phyloP scores from a whole-genome alignment of 1,140 invertebrate species.

The Drosophila orosa region DNA sequence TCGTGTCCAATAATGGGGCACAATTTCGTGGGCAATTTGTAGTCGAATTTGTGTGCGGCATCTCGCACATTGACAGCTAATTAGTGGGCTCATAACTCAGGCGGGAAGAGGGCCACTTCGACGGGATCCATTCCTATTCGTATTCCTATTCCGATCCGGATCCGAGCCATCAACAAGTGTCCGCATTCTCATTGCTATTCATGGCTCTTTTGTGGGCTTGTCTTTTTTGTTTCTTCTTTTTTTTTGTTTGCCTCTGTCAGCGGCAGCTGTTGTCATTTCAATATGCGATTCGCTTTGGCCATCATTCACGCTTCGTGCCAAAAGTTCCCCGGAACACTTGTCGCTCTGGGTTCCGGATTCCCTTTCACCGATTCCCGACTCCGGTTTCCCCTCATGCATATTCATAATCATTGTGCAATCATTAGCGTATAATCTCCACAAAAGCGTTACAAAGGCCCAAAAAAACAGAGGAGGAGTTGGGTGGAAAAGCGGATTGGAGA shows the following conservation, averaged over 20 bases:
- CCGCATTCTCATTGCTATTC: conserved; percentile 70
- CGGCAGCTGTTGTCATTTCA: conserved; percentile 76
- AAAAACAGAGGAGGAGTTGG: conserved; percentile 20
- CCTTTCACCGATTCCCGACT: neutral
- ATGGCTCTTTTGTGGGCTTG: conserved; percentile 38
- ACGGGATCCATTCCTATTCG: conserved; percentile 30
- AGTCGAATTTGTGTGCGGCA: conserved; percentile 63
- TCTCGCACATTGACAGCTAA: conserved; percentile 79
- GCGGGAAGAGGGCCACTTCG: conserved; percentile 8
- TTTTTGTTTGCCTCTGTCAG: conserved; percentile 59
- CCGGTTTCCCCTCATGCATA: conserved; percentile 65
- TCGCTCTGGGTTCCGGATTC: conserved; percentile 33
- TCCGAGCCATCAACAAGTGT: conserved; percentile 70
- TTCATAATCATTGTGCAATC: conserved; percentile 84
- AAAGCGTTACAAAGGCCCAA: conserved; percentile 69
- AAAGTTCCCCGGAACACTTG: conserved; percentile 67
- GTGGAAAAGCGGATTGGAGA: conserved; percentile 26
- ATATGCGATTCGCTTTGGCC: conserved; percentile 75
- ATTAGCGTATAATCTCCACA: conserved; percentile 81
- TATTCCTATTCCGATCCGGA: conserved; percentile 17
- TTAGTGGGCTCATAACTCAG: conserved; percentile 82
- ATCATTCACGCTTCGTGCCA: conserved; percentile 77
- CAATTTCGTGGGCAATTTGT: conserved; percentile 78
- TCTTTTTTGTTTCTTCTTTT: conserved; percentile 10
- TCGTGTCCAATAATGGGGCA: conserved; percentile 19